These are phyloP conservation scores for Morone chrysops DNA, from an alignment of 2,113 vertebrate genomes.

Conservation along the genomic window DNA sequence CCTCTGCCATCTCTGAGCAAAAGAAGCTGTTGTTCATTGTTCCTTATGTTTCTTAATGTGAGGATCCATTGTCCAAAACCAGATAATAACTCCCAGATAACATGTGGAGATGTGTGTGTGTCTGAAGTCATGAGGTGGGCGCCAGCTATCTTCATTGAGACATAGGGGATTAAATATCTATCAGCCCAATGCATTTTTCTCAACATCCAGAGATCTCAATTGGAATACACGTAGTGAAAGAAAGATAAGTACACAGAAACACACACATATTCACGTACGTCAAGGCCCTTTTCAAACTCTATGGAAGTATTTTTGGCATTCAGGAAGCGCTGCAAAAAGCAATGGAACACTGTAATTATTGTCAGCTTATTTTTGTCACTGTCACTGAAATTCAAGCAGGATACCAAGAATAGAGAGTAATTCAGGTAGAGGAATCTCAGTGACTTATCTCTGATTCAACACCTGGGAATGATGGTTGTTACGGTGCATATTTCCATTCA, in stretches of 20 bases:
- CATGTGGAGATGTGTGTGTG: constrained; percentile 2
- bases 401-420: constrained; percentile 9
- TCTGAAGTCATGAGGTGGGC: constrained; percentile 33
- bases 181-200: constrained; percentile 20
- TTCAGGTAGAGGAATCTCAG: constrained; percentile 10
- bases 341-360: background rate
- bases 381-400: background rate
- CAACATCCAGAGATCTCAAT: constrained; percentile 1
- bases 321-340: background rate
- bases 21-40: constrained; percentile 49
- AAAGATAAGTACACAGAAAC: background rate
- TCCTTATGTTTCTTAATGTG: constrained; percentile 32
- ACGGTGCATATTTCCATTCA: background rate
- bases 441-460: constrained; percentile 43
- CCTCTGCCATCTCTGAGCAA: background rate
- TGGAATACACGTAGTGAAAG: background rate
- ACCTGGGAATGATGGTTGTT: constrained; percentile 25
- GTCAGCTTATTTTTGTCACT: constrained; percentile 15
- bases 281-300: background rate
- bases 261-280: no score
- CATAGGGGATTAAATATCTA: constrained; percentile 17
- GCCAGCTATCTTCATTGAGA: constrained; percentile 31
- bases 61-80: constrained; percentile 47
- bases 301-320: background rate
- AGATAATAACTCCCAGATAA: constrained; percentile 34